These are phyloP conservation scores for Austrolebias charrua DNA, from an alignment of 2,797 vertebrate genomes.

Conservation along the genomic window DNA sequence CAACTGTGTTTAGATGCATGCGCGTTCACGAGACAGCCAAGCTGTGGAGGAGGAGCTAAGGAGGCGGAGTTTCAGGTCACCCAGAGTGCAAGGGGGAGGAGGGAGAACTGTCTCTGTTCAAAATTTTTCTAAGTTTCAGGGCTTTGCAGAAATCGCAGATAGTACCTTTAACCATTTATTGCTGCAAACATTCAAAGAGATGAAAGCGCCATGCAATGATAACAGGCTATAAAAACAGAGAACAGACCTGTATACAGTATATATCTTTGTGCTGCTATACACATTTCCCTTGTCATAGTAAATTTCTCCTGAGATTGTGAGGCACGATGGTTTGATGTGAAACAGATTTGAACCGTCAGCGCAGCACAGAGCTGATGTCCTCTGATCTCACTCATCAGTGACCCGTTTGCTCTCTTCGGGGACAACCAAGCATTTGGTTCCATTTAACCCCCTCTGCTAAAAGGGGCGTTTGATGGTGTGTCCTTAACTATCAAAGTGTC, in stretches of 20 bases:
- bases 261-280: constrained; percentile 62
- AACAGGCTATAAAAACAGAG: constrained; percentile 54
- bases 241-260: constrained; percentile 64
- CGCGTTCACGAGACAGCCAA: no score
- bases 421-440: constrained; percentile 68
- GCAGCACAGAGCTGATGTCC: constrained; percentile 37
- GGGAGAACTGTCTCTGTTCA: no score
- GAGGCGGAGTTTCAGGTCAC: no score
- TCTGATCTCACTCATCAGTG: constrained; percentile 68
- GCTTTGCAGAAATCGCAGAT: no score
- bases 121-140: no score
- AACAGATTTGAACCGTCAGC: constrained; percentile 68
- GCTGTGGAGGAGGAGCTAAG: no score
- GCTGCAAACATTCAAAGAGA: background rate
- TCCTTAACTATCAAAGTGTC: constrained; percentile 63
- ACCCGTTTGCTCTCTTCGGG: constrained; percentile 39
- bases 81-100: no score
- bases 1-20: no score
- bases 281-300: constrained; percentile 68
- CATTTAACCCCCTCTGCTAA: constrained; percentile 59
- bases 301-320: constrained; percentile 43
- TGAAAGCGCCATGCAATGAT: constrained; percentile 26
- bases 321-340: constrained; percentile 58
- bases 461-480: constrained; percentile 43
- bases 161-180: constrained; percentile 7